phyloP scores from a whole-genome alignment of 2,888 invertebrate species.

The Aspidiotus rigidus region DNA sequence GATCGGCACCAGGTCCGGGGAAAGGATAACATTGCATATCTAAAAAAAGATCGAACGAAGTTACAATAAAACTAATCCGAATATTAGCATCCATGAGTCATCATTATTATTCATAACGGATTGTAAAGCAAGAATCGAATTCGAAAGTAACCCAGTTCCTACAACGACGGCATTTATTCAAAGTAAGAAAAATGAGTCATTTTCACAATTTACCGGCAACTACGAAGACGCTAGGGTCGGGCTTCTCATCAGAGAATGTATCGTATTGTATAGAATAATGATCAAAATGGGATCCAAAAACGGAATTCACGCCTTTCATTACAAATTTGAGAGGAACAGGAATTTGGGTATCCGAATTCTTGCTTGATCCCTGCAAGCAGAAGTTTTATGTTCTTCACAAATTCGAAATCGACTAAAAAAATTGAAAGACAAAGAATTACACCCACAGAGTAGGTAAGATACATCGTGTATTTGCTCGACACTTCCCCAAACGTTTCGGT shows the following conservation, averaged over 20 bases:
- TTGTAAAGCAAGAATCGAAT: no score
- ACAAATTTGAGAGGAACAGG: constrained; percentile 75
- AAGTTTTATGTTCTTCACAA: no score
- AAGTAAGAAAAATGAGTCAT: no score
- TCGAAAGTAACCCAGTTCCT: no score
- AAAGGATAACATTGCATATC: constrained; percentile 61
- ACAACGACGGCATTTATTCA: no score
- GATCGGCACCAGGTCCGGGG: constrained; percentile 73
- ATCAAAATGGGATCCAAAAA: constrained; percentile 92
- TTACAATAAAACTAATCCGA: no score
- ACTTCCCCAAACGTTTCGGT: constrained; percentile 63
- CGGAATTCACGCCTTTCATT: constrained; percentile 85
- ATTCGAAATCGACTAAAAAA: constrained; percentile 7
- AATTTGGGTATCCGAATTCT: constrained; percentile 39
- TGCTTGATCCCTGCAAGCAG: constrained; percentile 12
- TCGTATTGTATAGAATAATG: constrained; percentile 83
- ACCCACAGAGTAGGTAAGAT: constrained; percentile 44
- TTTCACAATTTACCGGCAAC: constrained; percentile 41
- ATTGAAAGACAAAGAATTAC: background rate
- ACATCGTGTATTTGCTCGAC: constrained; percentile 78
- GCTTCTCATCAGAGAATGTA: constrained; percentile 52
- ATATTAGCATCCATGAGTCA: no score
- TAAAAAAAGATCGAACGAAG: background rate
- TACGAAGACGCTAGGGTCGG: constrained; percentile 59
- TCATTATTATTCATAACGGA: no score